A percentile compares a stretch with the other conserved stretches of the same genome.
phyloP scores from a whole-genome alignment of 2,888 invertebrate species.

The Calameuta pallipes region DNA sequence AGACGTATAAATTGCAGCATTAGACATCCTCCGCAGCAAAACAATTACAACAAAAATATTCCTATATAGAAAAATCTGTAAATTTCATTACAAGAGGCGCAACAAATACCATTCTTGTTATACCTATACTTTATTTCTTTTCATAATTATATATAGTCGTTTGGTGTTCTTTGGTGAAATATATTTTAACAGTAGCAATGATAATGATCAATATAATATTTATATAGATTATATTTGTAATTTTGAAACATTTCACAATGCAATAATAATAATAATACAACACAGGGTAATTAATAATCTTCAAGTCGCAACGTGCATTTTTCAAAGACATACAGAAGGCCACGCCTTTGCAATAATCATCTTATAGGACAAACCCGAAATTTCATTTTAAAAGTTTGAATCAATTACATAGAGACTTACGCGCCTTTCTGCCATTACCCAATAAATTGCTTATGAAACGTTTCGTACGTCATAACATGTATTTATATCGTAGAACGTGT shows the following conservation, averaged over 20 bases:
- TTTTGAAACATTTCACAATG: not conserved
- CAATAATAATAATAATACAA: not conserved
- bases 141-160: not conserved
- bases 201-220: not conserved
- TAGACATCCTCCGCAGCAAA: not conserved
- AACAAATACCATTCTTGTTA: not conserved
- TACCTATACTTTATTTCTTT: not conserved
- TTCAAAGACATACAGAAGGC: not conserved
- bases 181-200: not conserved
- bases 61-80: not conserved
- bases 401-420: not conserved
- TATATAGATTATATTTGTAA: slow-evolving; percentile 1
- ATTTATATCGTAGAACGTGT: not conserved
- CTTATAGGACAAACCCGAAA: not conserved
- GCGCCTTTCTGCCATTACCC: not conserved
- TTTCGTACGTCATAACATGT: not conserved
- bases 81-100: not conserved
- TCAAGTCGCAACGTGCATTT: not conserved
- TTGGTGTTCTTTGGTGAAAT: slow-evolving; percentile 6
- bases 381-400: not conserved
- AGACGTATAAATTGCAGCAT: not conserved
- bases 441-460: not conserved
- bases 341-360: not conserved
- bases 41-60: not conserved
- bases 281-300: not conserved